phyloP scores from a whole-genome alignment of 2,797 vertebrate species.

The Pogonophryne albipinna region DNA sequence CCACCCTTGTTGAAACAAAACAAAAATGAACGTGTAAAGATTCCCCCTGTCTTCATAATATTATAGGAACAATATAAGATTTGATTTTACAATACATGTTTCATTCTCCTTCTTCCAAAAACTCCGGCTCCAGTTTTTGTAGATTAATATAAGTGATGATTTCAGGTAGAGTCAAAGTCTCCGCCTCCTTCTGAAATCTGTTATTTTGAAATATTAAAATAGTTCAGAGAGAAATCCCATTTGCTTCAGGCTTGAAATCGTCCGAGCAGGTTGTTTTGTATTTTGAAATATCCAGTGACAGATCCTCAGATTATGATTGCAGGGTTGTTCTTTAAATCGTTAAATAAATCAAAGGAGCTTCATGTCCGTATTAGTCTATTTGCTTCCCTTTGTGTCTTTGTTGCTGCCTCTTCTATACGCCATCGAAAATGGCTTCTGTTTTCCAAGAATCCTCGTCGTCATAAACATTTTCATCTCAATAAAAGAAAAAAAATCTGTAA shows the following conservation, averaged over 20 bases:
- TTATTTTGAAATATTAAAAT: conserved; percentile 64
- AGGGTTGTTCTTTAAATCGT: neutral
- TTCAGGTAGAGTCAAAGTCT: conserved; percentile 35
- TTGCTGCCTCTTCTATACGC: neutral
- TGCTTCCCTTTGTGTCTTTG: conserved; percentile 25
- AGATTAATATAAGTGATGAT: conserved; percentile 41
- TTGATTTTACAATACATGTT: conserved; percentile 30
- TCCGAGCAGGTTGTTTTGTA: conserved; percentile 43
- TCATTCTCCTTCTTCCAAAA: conserved; percentile 18
- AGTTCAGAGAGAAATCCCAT: conserved; percentile 35
- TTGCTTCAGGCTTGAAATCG: conserved; percentile 15
- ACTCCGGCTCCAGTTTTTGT: conserved; percentile 18
- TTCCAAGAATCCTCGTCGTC: conserved; percentile 32
- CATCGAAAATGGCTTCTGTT: conserved; percentile 33
- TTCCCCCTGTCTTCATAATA: conserved; percentile 2
- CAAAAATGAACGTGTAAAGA: neutral
- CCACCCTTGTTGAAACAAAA: neutral
- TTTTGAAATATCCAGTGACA: conserved; percentile 37
- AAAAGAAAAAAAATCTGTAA: neutral
- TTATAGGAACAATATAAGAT: conserved; percentile 52
- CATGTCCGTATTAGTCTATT: neutral
- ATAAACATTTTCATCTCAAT: neutral
- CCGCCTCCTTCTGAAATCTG: conserved; percentile 33
- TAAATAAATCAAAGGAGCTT: conserved; percentile 23
- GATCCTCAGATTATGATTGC: conserved; percentile 3